Evolutionary conservation across 2,797 vertebrate species (phyloP), one percentile per base, ranked within the genome.

Genomic region (Gymnopithys bicolor): DNA sequence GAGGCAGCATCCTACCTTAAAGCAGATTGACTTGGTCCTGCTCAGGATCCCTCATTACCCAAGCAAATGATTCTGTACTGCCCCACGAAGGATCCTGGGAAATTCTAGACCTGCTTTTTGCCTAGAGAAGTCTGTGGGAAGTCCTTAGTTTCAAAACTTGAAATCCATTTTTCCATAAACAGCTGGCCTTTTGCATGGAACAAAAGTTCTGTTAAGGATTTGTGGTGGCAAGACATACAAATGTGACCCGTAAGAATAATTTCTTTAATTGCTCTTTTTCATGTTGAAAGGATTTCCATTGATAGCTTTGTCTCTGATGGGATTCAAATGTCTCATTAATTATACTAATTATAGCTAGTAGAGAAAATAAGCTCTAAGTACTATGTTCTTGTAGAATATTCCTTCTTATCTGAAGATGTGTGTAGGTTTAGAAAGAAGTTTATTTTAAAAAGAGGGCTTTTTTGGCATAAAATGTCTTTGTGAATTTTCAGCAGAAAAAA

Each of bases 291-390:
- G 39, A 41, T 74, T 83, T 41, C 51, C 19, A 25, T 37, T 74
- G 60, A 56, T 87, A 84, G 45, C 56, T 84, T 81, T 89, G 48
- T 77, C 37, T 79, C 48, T 67, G 30, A 39, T 45, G 30, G 46
- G 32, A 70, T 88, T 51, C n/a, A 68, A 78, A 81, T 84, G 27
- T 43, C 32, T 90, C 8, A 1, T 77, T 95, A 94, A 84, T 94
- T 73, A 46, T n/a, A 9, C 32, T 85, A 87, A 75, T 84, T 86
- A 27, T 73, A 87, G 28, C 33, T 33, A 53, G 46, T 33, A 64
- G n/a, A 21, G 89, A 41, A 82, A 84, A 32, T 37, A 82, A 53
- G 23, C 51, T 87, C 8, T 25, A 80, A 71, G 62, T 76, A 62
- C n/a, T 35, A 17, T 32, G 13, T 52, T 92, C 66, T 62, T 84